Evolutionary conservation across 1,140 invertebrate species (phyloP).

Genomic region (Episyrphus balteatus): DNA sequence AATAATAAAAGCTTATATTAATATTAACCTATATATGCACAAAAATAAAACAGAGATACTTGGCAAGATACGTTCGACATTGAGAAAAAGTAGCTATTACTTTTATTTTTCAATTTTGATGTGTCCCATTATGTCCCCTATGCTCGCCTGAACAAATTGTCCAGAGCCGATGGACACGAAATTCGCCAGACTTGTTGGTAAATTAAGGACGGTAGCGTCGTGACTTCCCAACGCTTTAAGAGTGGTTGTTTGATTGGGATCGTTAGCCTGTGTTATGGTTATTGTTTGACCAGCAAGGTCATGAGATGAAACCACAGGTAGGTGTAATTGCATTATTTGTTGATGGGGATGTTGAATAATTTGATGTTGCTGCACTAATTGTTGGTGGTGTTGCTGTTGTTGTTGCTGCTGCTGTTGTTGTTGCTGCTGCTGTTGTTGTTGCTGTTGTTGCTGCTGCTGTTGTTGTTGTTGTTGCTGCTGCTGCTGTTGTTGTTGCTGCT

Average conservation of each 20-base stretch:
- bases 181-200: conserved; percentile 22
- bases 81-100: too few species aligned
- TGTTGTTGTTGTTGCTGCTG: not conserved
- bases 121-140: conserved; percentile 12
- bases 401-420: conserved; percentile 10
- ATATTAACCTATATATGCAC: too few species aligned
- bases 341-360: not conserved
- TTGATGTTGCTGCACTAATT: conserved; percentile 20
- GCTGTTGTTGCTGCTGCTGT: conserved; percentile 8
- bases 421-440: conserved; percentile 9
- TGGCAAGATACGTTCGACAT: not conserved
- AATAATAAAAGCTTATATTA: too few species aligned
- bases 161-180: conserved; percentile 26
- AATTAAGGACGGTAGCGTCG: conserved; percentile 21
- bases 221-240: conserved; percentile 4
- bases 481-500: conserved; percentile 5
- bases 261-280: conserved; percentile 23
- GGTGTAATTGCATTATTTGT: conserved; percentile 1
- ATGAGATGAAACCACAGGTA: conserved; percentile 18
- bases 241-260: conserved; percentile 5
- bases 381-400: conserved; percentile 18
- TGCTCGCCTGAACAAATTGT: conserved; percentile 21
- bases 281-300: conserved; percentile 28
- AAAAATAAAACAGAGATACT: too few species aligned
- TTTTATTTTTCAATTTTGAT: conserved; percentile 11